Base-by-base conservation (phyloP, 1,140 invertebrate species). In the Neotoxoptera formosana region DNA sequence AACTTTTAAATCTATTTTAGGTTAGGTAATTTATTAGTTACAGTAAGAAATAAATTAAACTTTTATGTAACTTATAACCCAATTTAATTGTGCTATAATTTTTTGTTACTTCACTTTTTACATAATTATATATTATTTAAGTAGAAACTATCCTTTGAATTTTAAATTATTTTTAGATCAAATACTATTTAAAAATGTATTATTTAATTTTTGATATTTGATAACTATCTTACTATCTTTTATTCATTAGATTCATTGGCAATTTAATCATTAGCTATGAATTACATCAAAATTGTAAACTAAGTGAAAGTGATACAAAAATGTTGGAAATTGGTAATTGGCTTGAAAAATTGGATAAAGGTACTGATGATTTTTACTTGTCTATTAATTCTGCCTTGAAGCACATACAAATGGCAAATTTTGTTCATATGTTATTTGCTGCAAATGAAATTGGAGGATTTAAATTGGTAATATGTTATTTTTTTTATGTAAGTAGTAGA, bases 221-320 rank as follows among this genome's bases (percentile, higher is more conserved):
- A 76, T 76, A 34, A 17, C 4, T n/a, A 76, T 6, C 30, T 67
- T 76, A 17, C 4, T n/a, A n/a, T 6, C 11, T 67, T 76, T 34
- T 76, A n/a, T 67, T 60, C 11, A 60, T 53, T 48, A 93, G 91
- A 45, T 93, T 93, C 20, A 45, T 93, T 84, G 91, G 91, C 20
- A 93, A 93, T 93, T 83, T 93, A 81, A 93, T 93, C 34, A 93
- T 93, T 30, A 93, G 91, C 45, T 56, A 93, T 84, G 91, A 93
- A 93, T 45, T 93, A 56, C 86, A 36, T 56, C n/a, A 86, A 51
- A 93, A 93, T 84, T 48, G 81, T 20, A 51, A 93, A 36, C 30
- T 14, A 7, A n/a, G 56, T 84, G 48, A 21, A 93, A 83, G 67
- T n/a, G 20, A 93, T 11, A 81, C 41, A 34, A 93, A 53, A n/a